Conservation (phyloP, 2,113 vertebrate genomes). For the Bubo bubo region DNA sequence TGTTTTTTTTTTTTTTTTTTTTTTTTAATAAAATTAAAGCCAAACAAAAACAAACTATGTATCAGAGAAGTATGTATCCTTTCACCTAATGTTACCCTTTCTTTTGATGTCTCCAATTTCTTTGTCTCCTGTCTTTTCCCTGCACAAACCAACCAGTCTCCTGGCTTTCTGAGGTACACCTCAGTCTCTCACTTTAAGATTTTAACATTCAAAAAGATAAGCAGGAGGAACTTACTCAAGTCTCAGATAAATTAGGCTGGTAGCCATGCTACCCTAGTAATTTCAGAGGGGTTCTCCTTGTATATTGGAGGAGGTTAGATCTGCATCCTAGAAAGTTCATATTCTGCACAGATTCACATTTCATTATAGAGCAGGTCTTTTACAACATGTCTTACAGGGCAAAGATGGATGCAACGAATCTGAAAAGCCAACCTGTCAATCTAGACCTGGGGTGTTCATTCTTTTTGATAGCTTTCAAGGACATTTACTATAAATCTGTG, state of each 20-base stretch:
- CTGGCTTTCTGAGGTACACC: background rate
- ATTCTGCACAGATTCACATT: background rate
- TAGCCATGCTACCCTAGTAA: background rate
- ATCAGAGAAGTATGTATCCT: background rate
- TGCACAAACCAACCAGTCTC: background rate
- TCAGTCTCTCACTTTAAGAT: background rate
- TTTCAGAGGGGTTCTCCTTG: background rate
- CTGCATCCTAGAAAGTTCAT: background rate
- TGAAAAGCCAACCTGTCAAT: background rate
- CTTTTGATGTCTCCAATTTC: background rate
- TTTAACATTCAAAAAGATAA: background rate
- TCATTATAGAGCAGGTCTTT: background rate
- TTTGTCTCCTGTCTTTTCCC: background rate
- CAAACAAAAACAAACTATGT: background rate
- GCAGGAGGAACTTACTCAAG: background rate
- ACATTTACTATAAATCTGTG: slow-evolving; percentile 47
- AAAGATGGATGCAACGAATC: background rate
- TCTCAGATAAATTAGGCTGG: background rate
- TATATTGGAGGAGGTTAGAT: background rate
- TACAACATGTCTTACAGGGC: background rate
- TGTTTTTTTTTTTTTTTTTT: too few species aligned
- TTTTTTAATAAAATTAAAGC: background rate
- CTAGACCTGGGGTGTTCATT: background rate
- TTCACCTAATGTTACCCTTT: background rate
- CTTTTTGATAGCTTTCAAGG: slow-evolving; percentile 47